phyloP scores from a whole-genome alignment of 1,140 invertebrate species.

The Aphis gossypii region DNA sequence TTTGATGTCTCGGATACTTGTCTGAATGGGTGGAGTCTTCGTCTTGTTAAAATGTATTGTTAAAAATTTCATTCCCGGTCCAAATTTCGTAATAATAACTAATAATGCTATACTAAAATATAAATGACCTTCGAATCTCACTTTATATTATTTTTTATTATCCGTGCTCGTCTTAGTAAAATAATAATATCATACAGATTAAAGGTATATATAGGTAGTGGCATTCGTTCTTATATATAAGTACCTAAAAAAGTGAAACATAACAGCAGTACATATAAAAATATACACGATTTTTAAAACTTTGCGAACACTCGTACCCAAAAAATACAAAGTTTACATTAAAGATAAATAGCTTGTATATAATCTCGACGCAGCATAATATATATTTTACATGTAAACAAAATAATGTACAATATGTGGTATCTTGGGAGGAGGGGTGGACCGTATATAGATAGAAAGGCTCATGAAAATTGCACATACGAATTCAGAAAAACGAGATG shows the following conservation, averaged over 20 bases:
- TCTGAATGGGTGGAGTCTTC: neutral
- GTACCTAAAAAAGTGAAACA: neutral
- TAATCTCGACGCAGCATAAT: neutral
- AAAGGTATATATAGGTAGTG: neutral
- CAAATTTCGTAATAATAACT: neutral
- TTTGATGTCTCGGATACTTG: neutral
- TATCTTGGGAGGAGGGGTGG: neutral
- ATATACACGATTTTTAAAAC: slow-evolving; percentile 1
- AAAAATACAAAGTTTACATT: neutral
- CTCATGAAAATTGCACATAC: neutral
- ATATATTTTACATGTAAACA: neutral
- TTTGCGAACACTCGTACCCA: neutral
- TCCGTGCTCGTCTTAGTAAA: neutral
- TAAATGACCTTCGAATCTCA: neutral
- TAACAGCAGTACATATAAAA: neutral
- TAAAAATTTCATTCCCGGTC: neutral
- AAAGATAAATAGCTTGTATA: neutral
- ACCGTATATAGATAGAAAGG: neutral
- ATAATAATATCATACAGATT: neutral
- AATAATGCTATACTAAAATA: neutral
- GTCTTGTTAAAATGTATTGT: neutral
- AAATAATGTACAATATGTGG: slow-evolving; percentile 14
- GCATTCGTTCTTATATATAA: neutral
- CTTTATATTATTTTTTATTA: neutral
- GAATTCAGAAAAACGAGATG: slow-evolving; percentile 5